Percentiles rank a stretch among this genome's conserved stretches.
Evolutionary conservation across 2,797 vertebrate species (phyloP).

Genomic region (Acanthornis magna): DNA sequence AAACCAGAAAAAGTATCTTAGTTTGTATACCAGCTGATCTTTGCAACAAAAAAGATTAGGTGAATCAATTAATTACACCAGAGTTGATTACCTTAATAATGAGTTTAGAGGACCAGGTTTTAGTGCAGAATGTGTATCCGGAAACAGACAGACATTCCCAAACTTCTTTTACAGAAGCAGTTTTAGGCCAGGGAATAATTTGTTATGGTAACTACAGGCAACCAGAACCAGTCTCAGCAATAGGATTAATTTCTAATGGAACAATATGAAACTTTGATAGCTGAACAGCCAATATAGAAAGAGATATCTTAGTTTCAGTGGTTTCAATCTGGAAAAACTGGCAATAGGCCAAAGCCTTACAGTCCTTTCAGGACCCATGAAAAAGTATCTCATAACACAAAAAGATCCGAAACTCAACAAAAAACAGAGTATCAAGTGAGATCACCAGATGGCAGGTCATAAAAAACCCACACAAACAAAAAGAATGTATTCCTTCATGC

Average conservation of each 20-base stretch:
- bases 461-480: not conserved
- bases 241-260: not conserved
- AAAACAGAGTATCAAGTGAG: not conserved
- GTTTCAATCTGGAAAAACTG: not conserved
- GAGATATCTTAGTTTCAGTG: not conserved
- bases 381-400: not conserved
- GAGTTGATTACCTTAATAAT: not conserved
- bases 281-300: not conserved
- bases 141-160: not conserved
- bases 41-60: not conserved
- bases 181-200: not conserved
- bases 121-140: not conserved
- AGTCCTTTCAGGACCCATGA: not conserved
- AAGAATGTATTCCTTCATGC: not conserved
- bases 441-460: not conserved
- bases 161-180: not conserved
- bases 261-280: not conserved
- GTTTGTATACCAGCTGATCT: not conserved
- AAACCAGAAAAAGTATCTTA: not conserved
- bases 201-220: not conserved
- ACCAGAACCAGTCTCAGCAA: not conserved
- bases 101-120: not conserved
- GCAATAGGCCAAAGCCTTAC: not conserved
- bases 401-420: not conserved
- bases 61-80: not conserved